phyloP scores from a whole-genome alignment of 2,113 vertebrate species.

The Fukomys damarensis region DNA sequence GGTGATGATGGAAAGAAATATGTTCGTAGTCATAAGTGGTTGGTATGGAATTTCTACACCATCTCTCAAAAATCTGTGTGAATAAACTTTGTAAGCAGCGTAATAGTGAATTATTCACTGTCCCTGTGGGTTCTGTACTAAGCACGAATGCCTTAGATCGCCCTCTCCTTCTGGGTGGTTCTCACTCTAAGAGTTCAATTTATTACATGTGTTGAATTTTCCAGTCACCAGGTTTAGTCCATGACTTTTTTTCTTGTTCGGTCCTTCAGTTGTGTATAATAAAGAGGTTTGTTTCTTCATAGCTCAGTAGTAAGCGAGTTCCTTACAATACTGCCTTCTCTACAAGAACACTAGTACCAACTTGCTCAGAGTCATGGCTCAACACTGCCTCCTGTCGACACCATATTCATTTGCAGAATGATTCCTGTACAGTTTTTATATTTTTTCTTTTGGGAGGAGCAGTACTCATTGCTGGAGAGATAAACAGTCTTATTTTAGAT shows the following conservation, averaged over 20 bases:
- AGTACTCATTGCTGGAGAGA: neutral
- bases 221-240: neutral
- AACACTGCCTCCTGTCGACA: constrained; percentile 12
- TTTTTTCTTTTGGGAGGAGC: constrained; percentile 54
- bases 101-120: neutral
- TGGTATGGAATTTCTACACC: neutral
- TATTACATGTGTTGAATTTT: neutral
- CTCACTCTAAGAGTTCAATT: neutral
- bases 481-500: constrained; percentile 11
- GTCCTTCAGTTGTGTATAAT: neutral
- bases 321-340: neutral
- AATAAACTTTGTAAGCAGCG: neutral
- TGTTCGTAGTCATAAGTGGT: neutral
- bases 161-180: neutral
- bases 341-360: neutral
- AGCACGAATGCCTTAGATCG: neutral
- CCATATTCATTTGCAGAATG: neutral
- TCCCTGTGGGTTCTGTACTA: neutral
- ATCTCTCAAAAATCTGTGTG: neutral
- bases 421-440: neutral
- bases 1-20: neutral
- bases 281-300: neutral
- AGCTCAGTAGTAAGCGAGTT: neutral
- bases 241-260: neutral
- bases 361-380: neutral